Evolutionary conservation across 2,888 invertebrate species (phyloP).

Genomic region (Polydesmus complanatus): DNA sequence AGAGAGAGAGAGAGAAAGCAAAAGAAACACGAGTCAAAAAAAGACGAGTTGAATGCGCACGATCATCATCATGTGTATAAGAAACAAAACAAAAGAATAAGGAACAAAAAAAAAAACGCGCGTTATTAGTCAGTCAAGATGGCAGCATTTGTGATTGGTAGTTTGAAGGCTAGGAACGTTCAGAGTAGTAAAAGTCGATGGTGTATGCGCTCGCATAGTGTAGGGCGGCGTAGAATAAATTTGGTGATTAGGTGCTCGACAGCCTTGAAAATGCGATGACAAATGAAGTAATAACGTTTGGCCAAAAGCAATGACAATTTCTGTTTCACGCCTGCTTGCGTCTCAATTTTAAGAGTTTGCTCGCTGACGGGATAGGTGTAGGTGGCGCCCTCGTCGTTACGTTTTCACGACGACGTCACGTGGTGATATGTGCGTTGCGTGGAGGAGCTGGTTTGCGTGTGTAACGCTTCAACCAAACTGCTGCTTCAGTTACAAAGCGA

Average conservation of each 20-base stretch:
- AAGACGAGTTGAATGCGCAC: too few species aligned
- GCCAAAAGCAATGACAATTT: slow-evolving; percentile 10
- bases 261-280: slow-evolving; percentile 12
- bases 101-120: too few species aligned
- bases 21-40: neutral
- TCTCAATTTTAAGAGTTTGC: neutral
- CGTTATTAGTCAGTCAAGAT: neutral
- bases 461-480: too few species aligned
- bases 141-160: neutral
- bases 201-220: too few species aligned
- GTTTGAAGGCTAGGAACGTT: neutral
- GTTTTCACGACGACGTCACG: too few species aligned
- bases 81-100: too few species aligned
- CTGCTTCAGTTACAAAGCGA: too few species aligned
- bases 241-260: slow-evolving; percentile 10
- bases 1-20: neutral
- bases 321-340: slow-evolving; percentile 8
- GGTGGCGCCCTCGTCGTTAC: too few species aligned
- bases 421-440: too few species aligned
- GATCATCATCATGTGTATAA: too few species aligned
- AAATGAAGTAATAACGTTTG: slow-evolving; percentile 10
- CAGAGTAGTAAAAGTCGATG: neutral
- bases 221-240: neutral
- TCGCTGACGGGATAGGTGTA: too few species aligned
- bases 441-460: too few species aligned